These are phyloP conservation scores for Perdita meconis DNA, from an alignment of 2,888 invertebrate species.

Conservation along the genomic window DNA sequence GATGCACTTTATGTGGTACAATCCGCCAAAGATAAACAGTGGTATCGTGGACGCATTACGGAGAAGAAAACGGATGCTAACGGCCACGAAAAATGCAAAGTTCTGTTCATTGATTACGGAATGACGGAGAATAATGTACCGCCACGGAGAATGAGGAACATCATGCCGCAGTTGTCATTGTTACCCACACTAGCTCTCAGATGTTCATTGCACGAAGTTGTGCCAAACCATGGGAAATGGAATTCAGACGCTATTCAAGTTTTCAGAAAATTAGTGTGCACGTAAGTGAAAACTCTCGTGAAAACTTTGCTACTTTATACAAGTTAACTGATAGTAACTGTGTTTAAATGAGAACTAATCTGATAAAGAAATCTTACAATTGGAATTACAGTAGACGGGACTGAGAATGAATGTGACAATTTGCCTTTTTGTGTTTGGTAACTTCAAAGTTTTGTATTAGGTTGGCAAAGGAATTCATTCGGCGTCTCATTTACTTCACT, in stretches of 20 bases:
- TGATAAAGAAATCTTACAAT: too few species aligned
- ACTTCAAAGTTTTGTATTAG: too few species aligned
- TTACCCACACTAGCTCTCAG: slow-evolving; percentile 85
- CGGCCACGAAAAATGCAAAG: slow-evolving; percentile 83
- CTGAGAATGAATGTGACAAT: too few species aligned
- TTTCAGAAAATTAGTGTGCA: slow-evolving; percentile 48
- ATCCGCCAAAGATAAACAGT: slow-evolving; percentile 84
- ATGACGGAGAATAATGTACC: slow-evolving; percentile 85
- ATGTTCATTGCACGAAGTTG: slow-evolving; percentile 87
- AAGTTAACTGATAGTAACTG: too few species aligned
- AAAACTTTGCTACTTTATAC: too few species aligned
- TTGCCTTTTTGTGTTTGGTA: too few species aligned
- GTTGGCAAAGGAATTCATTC: too few species aligned
- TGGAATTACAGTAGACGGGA: too few species aligned
- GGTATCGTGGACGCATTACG: slow-evolving; percentile 88
- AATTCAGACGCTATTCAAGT: slow-evolving; percentile 85
- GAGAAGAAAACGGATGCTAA: slow-evolving; percentile 71
- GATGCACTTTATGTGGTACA: slow-evolving; percentile 57
- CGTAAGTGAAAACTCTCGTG: too few species aligned
- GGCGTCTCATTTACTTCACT: too few species aligned
- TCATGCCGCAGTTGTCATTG: slow-evolving; percentile 28
- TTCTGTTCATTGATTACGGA: slow-evolving; percentile 89
- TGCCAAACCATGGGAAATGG: slow-evolving; percentile 86
- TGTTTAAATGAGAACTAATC: too few species aligned
- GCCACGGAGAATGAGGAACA: slow-evolving; percentile 82